Conservation (phyloP, 2,888 invertebrate genomes). For the Ariolimax columbianus region DNA sequence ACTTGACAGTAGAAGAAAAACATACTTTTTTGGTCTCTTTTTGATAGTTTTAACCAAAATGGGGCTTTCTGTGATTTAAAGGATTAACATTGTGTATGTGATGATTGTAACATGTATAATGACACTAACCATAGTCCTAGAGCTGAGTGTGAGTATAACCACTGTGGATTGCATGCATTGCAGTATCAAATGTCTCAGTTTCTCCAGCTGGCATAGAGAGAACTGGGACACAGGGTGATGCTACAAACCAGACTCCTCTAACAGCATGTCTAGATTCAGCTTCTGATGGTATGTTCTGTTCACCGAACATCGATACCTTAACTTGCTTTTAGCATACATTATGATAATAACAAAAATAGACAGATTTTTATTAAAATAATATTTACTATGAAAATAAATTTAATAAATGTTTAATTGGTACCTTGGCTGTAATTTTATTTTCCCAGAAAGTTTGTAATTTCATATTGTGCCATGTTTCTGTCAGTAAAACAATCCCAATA, state of each 20-base stretch:
- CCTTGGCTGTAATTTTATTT: not conserved
- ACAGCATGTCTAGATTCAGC: conserved; percentile 26
- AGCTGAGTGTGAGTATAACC: not conserved
- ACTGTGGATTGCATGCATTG: conserved; percentile 36
- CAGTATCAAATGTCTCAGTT: conserved; percentile 29
- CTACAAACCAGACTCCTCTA: not conserved
- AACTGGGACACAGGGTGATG: not conserved
- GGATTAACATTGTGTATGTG: not conserved
- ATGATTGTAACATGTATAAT: not conserved
- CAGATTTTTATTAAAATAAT: not conserved
- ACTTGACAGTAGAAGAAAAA: no score
- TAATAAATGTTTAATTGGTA: not conserved
- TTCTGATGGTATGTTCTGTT: conserved; percentile 37
- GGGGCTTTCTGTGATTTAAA: no score
- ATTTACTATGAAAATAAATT: not conserved
- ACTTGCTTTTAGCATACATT: not conserved
- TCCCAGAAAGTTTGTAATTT: no score
- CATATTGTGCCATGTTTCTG: no score
- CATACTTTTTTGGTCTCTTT: no score
- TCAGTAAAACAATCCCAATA: no score
- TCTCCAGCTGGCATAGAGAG: conserved; percentile 30
- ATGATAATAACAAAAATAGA: not conserved
- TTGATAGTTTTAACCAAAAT: no score
- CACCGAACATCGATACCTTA: not conserved
- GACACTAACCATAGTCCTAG: not conserved